These are phyloP conservation scores for Pseudopodoces humilis DNA, from an alignment of 2,113 vertebrate species.

Conservation along the genomic window DNA sequence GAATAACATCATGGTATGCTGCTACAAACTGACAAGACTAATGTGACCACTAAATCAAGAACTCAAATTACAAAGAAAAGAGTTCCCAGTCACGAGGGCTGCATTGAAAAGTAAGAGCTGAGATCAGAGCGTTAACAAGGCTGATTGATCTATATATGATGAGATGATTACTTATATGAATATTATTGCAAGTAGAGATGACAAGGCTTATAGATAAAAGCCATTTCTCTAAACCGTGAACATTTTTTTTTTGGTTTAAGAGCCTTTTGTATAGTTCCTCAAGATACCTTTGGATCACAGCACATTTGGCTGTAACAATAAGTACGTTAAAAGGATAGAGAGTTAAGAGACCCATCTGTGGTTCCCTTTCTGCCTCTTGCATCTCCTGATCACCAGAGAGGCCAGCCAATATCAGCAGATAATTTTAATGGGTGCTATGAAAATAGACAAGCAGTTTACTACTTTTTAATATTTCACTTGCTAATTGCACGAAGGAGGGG, in stretches of 20 bases:
- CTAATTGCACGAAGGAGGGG: conserved; percentile 12
- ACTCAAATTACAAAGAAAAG: conserved; percentile 85
- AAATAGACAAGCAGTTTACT: conserved; percentile 24
- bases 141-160: conserved; percentile 85
- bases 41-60: conserved; percentile 85
- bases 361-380: conserved; percentile 7
- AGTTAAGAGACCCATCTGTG: conserved; percentile 41
- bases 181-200: conserved; percentile 78
- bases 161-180: conserved; percentile 84
- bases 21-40: conserved; percentile 84
- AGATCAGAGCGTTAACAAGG: conserved; percentile 81
- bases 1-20: conserved; percentile 81
- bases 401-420: background rate
- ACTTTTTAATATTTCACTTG: conserved; percentile 53
- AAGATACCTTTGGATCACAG: conserved; percentile 67
- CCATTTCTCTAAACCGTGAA: conserved; percentile 73
- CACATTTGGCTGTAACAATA: conserved; percentile 70
- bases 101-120: conserved; percentile 76
- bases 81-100: conserved; percentile 77
- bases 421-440: background rate
- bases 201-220: conserved; percentile 83
- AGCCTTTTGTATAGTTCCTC: conserved; percentile 72
- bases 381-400: conserved; percentile 40
- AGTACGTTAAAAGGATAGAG: conserved; percentile 61
- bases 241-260: conserved; percentile 66